Base-by-base conservation (phyloP, 1,140 invertebrate genomes). In the Panagrolaimus sp. region DNA sequence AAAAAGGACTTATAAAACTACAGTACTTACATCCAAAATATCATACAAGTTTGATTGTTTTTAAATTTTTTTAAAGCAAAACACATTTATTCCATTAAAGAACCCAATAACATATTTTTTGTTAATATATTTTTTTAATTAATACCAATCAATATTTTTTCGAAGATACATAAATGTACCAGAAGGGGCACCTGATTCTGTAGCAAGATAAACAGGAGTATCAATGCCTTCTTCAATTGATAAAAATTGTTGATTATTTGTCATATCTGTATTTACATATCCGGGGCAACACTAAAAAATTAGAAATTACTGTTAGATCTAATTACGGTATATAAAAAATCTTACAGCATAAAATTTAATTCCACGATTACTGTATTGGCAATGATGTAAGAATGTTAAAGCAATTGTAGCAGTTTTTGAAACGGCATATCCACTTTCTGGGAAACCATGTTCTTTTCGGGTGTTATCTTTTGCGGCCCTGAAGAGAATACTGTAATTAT, bases 221-320 rank as follows among this genome's bases (percentile, higher is more conserved):
- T 78, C 76, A 17, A 76, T 72, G 9, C 89, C 90, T 83, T 89
- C 73, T 68, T 90, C 89, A 65, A 88, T 88, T 6, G 88, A 88
- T 12, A 89, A 83, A 0, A 78, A 81, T 5, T 90, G 89, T 77
- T 88, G 88, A 71, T 90, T 88, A 47, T 86, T 88, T 1, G 87
- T 86, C 89, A 91, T 89, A 75, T 90, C 89, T 1, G 90, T 91
- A 74, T 88, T 86, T 6, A 91, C 89, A 83, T 89, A 90, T 0
- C 87, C 87, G 28, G 87, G 86, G 76, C 76, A 77, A 48, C 76
- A 77, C 70, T 75, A 55, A 71, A 67, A 75, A 43, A 28, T 12
- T 44, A 67, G 5, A 28, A 17, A 1, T 26, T 58, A 17, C 2
- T 58, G 43, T 2, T 43, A 68, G 24, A 43, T 8, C 15, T 28